phyloP scores from a whole-genome alignment of 2,113 vertebrate species.

The Fulmarus glacialis region DNA sequence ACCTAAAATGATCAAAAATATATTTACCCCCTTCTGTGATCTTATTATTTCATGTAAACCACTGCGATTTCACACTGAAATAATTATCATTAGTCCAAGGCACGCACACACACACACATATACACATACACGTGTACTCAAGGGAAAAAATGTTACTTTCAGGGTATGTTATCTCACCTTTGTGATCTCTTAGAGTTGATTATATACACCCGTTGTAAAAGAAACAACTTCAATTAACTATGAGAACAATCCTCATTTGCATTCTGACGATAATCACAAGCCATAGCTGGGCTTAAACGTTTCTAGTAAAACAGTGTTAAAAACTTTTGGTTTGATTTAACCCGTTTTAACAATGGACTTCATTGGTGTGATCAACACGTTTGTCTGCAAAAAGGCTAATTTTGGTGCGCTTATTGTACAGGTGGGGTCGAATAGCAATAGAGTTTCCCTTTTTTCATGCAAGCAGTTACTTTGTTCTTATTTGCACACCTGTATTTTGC shows the following conservation, averaged over 20 bases:
- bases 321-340: constrained; percentile 64
- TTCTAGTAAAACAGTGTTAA: constrained; percentile 52
- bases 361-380: background rate
- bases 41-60: constrained; percentile 85
- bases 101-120: constrained; percentile 22
- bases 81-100: constrained; percentile 85
- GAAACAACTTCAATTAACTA: constrained; percentile 76
- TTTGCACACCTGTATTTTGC: background rate
- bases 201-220: constrained; percentile 74
- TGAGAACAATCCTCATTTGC: constrained; percentile 75
- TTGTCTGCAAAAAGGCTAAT: background rate
- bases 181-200: constrained; percentile 68
- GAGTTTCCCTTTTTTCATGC: background rate
- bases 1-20: constrained; percentile 83
- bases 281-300: constrained; percentile 56
- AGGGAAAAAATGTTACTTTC: constrained; percentile 67
- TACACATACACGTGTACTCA: constrained; percentile 54
- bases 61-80: constrained; percentile 87
- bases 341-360: constrained; percentile 16
- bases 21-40: constrained; percentile 85
- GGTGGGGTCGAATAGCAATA: background rate
- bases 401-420: background rate
- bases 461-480: background rate
- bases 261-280: constrained; percentile 70
- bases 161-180: constrained; percentile 79